Conservation (phyloP, 2,113 vertebrate species). For the Platycercus adscitus region DNA sequence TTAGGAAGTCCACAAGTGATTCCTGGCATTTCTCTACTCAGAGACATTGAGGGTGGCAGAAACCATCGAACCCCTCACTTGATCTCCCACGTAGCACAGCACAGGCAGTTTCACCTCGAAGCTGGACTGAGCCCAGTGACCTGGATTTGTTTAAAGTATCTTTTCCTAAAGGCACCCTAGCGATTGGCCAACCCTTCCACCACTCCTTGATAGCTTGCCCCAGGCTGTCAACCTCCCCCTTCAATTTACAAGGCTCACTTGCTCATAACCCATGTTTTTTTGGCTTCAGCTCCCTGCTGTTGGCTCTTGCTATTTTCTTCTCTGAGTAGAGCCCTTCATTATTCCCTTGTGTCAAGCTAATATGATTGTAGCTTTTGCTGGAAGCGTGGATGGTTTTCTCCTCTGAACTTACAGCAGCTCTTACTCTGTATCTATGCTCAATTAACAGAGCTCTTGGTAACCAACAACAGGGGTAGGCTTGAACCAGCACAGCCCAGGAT, state of each 20-base stretch:
- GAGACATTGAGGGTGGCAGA: neutral
- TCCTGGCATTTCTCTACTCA: neutral
- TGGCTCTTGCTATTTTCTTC: neutral
- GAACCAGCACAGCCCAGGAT: neutral
- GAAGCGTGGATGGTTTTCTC: neutral
- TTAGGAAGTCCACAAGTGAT: neutral
- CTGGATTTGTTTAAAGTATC: neutral
- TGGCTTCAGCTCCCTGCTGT: neutral
- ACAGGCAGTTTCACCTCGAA: neutral
- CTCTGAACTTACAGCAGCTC: neutral
- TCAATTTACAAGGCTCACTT: slow-evolving; percentile 41
- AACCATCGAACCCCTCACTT: neutral
- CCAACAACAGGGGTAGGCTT: neutral
- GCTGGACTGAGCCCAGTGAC: neutral
- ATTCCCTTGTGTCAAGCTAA: neutral
- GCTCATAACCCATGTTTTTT: neutral
- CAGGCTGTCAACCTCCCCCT: slow-evolving; percentile 11
- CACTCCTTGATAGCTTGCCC: neutral
- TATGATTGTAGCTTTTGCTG: neutral
- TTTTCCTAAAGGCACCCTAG: slow-evolving; percentile 15
- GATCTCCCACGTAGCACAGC: neutral
- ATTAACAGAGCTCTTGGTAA: neutral
- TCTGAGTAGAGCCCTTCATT: slow-evolving; percentile 14
- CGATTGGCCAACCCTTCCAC: neutral
- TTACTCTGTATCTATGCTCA: neutral